Conservation (phyloP, 92 coral and sea anemone genomes). For the Parazoanthus swiftii region DNA sequence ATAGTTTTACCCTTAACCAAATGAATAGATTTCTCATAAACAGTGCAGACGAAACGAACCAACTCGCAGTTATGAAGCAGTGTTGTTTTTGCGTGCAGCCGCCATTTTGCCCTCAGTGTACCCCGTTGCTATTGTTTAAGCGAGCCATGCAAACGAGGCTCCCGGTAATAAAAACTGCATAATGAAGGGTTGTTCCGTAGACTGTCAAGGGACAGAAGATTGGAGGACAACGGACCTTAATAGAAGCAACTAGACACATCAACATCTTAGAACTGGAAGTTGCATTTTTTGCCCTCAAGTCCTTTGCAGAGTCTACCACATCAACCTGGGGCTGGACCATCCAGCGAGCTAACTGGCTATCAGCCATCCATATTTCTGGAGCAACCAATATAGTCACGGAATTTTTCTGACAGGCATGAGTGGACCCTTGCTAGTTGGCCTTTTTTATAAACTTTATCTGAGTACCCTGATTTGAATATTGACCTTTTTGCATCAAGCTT, state of each 20-base stretch:
- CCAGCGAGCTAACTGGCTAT: conserved; percentile 38
- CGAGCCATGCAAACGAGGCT: too few species aligned
- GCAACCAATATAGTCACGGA: conserved; percentile 35
- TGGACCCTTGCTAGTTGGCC: conserved; percentile 38
- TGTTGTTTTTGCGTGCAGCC: too few species aligned
- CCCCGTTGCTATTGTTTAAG: too few species aligned
- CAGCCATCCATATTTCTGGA: conserved; percentile 56
- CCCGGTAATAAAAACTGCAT: too few species aligned
- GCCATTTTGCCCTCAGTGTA: too few species aligned
- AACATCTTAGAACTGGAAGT: conserved; percentile 46
- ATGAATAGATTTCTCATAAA: too few species aligned
- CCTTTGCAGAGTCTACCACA: conserved; percentile 45
- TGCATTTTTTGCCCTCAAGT: conserved; percentile 52
- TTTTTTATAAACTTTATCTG: conserved; percentile 34
- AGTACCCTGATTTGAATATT: conserved; percentile 46
- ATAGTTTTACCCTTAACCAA: too few species aligned
- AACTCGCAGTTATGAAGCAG: too few species aligned
- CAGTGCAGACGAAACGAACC: too few species aligned
- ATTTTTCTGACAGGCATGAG: conserved; percentile 48
- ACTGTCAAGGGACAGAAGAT: not conserved
- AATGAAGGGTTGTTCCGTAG: too few species aligned
- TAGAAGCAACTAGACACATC: conserved; percentile 42
- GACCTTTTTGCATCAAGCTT: conserved; percentile 42
- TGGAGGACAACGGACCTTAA: conserved; percentile 51
- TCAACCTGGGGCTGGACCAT: conserved; percentile 50